Conservation (phyloP, 2,113 vertebrate genomes). For the Phocoena phocoena region DNA sequence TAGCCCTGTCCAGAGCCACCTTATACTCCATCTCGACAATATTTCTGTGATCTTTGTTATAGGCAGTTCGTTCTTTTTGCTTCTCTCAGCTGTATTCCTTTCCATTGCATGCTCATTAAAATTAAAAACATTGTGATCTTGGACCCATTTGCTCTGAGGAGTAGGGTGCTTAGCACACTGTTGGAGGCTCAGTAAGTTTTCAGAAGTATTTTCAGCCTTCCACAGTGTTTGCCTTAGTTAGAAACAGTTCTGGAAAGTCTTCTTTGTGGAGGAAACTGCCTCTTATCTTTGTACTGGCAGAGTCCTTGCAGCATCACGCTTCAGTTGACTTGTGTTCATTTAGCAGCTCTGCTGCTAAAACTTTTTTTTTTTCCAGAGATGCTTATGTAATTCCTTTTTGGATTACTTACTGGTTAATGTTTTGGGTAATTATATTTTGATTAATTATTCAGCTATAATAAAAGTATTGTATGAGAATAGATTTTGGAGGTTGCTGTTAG, state of each 20-base stretch:
- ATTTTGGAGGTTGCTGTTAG: conserved; percentile 32
- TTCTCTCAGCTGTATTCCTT: conserved; percentile 14
- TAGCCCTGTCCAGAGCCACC: not conserved
- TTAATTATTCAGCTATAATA: not conserved
- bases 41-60: not conserved
- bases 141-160: not conserved
- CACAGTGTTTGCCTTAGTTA: not conserved
- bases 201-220: conserved; percentile 5
- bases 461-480: not conserved
- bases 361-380: not conserved
- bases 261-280: not conserved
- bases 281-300: not conserved
- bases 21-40: not conserved
- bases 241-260: not conserved
- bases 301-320: not conserved
- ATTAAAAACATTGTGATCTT: not conserved
- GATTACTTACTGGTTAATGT: conserved; percentile 6
- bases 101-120: not conserved
- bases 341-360: not conserved
- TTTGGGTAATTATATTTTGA: conserved; percentile 1
- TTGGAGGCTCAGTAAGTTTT: not conserved
- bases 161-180: not conserved
- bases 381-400: not conserved
- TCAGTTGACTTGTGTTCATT: conserved; percentile 51
- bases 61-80: not conserved